These are phyloP conservation scores for Phenganax marumi DNA, from an alignment of 92 coral and sea anemone genomes.

Conservation along the genomic window DNA sequence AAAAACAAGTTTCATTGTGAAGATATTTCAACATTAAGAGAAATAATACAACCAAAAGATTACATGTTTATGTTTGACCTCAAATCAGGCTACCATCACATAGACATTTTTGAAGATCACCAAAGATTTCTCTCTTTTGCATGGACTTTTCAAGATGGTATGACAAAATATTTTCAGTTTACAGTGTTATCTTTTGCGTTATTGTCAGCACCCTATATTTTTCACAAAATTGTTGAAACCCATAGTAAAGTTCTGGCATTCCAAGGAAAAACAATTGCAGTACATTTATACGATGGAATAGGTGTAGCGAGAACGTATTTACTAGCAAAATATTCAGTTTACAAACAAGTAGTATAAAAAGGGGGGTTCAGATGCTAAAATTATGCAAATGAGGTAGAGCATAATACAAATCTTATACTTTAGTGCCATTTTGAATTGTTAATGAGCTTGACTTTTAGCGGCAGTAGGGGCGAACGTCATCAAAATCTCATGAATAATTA, in stretches of 20 bases:
- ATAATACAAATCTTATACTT: no score
- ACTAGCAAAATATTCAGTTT: conserved; percentile 49
- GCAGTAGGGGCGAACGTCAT: no score
- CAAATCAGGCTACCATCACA: conserved; percentile 35
- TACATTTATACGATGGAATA: no score
- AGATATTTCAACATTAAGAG: conserved; percentile 33
- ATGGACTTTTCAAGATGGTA: conserved; percentile 39
- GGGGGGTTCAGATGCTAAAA: no score
- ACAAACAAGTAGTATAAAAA: no score
- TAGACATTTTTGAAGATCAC: conserved; percentile 32
- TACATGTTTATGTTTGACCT: conserved; percentile 33
- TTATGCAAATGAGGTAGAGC: no score
- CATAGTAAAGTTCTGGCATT: conserved; percentile 54
- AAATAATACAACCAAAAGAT: conserved; percentile 9
- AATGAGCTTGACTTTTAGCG: no score
- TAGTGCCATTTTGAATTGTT: no score
- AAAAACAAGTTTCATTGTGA: conserved; percentile 40
- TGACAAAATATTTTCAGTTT: conserved; percentile 18
- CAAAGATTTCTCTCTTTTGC: conserved; percentile 26
- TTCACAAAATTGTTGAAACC: conserved; percentile 48
- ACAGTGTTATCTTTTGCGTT: conserved; percentile 19
- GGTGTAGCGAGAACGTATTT: neutral
- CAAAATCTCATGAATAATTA: no score
- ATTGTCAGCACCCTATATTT: conserved; percentile 47
- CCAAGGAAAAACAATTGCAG: conserved; percentile 38